phyloP scores from a whole-genome alignment of 2,797 vertebrate species.

The Diplodus sargus region DNA sequence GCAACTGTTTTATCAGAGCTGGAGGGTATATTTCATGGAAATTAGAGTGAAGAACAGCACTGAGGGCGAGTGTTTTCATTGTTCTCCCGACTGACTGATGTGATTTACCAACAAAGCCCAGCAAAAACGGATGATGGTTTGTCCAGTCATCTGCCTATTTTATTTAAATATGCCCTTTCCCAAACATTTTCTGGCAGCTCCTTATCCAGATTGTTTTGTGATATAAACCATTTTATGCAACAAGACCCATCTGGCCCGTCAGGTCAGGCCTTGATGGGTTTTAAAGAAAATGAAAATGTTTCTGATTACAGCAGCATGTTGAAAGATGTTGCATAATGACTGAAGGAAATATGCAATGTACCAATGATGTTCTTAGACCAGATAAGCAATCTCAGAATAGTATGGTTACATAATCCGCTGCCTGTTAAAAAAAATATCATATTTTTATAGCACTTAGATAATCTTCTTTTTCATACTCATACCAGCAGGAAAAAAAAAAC shows the following conservation, averaged over 20 bases:
- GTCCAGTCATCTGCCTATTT: too few relatives aligned
- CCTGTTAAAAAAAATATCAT: not conserved
- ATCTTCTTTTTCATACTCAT: not conserved
- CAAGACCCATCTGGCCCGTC: not conserved
- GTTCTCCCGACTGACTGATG: too few relatives aligned
- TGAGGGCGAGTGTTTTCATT: too few relatives aligned
- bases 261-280: not conserved
- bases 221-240: too few relatives aligned
- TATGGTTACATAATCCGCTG: constrained; percentile 1
- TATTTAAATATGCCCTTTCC: too few relatives aligned
- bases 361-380: not conserved
- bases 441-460: not conserved
- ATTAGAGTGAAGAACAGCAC: too few relatives aligned
- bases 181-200: too few relatives aligned
- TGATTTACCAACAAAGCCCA: too few relatives aligned
- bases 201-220: too few relatives aligned
- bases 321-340: constrained; percentile 1
- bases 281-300: not conserved
- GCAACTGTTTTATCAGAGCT: too few relatives aligned
- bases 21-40: too few relatives aligned
- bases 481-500: not conserved
- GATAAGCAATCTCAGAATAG: constrained; percentile 3
- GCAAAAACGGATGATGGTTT: too few relatives aligned
- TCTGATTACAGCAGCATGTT: not conserved
- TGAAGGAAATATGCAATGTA: constrained; percentile 1